These are phyloP conservation scores for Gastrophysa polygoni DNA, from an alignment of 2,888 invertebrate species.

Conservation along the genomic window DNA sequence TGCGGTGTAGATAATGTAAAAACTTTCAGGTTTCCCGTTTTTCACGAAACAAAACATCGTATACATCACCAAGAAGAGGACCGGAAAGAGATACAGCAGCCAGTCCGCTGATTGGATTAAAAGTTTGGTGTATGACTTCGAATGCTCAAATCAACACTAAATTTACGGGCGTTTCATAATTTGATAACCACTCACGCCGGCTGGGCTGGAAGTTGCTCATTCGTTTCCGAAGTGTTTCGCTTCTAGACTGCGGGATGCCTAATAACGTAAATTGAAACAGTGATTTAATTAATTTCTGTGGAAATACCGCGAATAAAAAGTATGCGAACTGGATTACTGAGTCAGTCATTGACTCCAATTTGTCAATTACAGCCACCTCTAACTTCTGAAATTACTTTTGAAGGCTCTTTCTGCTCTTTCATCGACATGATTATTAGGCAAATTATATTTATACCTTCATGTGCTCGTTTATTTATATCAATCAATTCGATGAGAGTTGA, in stretches of 20 bases:
- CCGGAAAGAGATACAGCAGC: slow-evolving; percentile 24
- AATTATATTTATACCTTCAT: too few relatives aligned
- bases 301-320: slow-evolving; percentile 7
- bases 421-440: too few relatives aligned
- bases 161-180: slow-evolving; percentile 53
- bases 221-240: slow-evolving; percentile 46
- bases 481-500: too few relatives aligned
- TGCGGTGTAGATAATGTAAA: too few relatives aligned
- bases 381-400: neutral
- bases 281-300: slow-evolving; percentile 23
- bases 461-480: too few relatives aligned
- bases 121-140: slow-evolving; percentile 49
- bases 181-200: slow-evolving; percentile 43
- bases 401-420: too few relatives aligned
- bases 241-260: slow-evolving; percentile 32
- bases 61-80: slow-evolving; percentile 14
- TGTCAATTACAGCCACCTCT: neutral
- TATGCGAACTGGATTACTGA: slow-evolving; percentile 10
- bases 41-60: neutral
- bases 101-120: slow-evolving; percentile 49
- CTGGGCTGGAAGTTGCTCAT: slow-evolving; percentile 35
- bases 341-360: neutral
- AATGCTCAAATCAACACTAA: slow-evolving; percentile 54
- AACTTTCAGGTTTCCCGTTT: too few relatives aligned
- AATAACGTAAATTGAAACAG: slow-evolving; percentile 30